Percentiles rank a stretch among this genome's conserved stretches.
Evolutionary conservation across 2,888 invertebrate species (phyloP).

Genomic region (Dromius quadrimaculatus): DNA sequence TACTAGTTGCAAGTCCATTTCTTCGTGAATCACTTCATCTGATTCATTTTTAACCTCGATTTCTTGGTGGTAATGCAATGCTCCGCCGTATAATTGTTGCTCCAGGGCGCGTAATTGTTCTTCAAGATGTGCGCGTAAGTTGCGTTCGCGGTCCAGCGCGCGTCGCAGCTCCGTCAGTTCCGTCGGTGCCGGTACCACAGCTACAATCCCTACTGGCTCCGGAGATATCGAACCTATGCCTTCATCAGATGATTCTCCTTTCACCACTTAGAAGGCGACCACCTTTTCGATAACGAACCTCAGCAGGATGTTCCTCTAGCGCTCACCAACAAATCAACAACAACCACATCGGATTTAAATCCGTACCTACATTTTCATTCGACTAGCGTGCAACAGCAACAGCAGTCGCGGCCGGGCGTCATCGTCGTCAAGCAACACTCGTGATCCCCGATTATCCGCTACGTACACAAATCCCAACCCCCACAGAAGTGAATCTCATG

Average conservation of each 20-base stretch:
- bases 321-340: constrained; percentile 59
- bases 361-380: constrained; percentile 74
- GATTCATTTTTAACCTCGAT: constrained; percentile 59
- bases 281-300: constrained; percentile 86
- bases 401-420: constrained; percentile 87
- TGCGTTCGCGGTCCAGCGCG: constrained; percentile 86
- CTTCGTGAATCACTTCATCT: constrained; percentile 53
- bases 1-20: constrained; percentile 66
- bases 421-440: constrained; percentile 89
- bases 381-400: constrained; percentile 65
- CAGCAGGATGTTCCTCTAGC: constrained; percentile 72
- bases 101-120: constrained; percentile 86
- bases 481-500: constrained; percentile 4
- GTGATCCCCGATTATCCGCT: constrained; percentile 73
- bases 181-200: constrained; percentile 68
- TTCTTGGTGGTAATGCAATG: constrained; percentile 65
- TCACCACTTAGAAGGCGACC: constrained; percentile 96
- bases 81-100: constrained; percentile 65
- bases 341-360: constrained; percentile 69
- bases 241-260: constrained; percentile 89
- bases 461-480: constrained; percentile 57
- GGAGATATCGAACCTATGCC: constrained; percentile 83
- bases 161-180: constrained; percentile 74
- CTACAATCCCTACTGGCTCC: constrained; percentile 76
- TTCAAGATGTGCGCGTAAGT: constrained; percentile 81